Conservation (phyloP, 2,888 invertebrate genomes). For the Iphiclides podalirius region DNA sequence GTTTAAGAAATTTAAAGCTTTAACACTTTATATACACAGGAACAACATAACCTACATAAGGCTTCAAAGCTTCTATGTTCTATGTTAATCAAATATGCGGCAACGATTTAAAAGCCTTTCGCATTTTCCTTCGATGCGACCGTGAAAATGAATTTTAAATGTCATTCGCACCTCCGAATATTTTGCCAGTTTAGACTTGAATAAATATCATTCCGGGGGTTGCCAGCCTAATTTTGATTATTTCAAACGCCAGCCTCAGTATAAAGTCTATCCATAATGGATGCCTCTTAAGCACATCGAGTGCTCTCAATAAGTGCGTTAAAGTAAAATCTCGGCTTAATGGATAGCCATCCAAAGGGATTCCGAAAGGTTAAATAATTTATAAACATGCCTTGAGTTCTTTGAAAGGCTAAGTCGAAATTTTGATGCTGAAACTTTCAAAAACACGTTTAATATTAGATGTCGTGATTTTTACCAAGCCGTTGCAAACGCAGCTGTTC, state of each 20-base stretch:
- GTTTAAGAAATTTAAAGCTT: too few relatives aligned
- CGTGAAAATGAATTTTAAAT: background rate
- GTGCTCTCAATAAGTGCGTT: slow-evolving; percentile 4
- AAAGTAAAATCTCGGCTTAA: slow-evolving; percentile 12
- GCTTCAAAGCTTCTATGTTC: too few relatives aligned
- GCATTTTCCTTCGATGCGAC: background rate
- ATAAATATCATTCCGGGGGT: slow-evolving; percentile 4
- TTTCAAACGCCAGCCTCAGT: slow-evolving; percentile 2
- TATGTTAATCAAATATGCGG: too few relatives aligned
- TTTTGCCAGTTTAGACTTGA: background rate
- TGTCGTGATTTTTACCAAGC: too few relatives aligned
- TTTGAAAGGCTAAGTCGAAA: too few relatives aligned
- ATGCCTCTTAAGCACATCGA: slow-evolving; percentile 10
- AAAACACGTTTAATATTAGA: too few relatives aligned
- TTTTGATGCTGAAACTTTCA: too few relatives aligned
- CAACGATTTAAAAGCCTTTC: background rate
- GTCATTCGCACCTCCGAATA: background rate
- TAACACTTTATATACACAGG: too few relatives aligned
- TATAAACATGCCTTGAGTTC: background rate
- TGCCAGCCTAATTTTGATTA: slow-evolving; percentile 3
- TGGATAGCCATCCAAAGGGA: slow-evolving; percentile 5
- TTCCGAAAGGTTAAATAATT: slow-evolving; percentile 3
- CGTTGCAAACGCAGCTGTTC: too few relatives aligned
- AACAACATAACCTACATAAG: too few relatives aligned
- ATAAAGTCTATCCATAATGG: slow-evolving; percentile 16